Evolutionary conservation across 2,797 vertebrate species (phyloP), one percentile per base, ranked within the genome.

Genomic region (Chaunax sp.): DNA sequence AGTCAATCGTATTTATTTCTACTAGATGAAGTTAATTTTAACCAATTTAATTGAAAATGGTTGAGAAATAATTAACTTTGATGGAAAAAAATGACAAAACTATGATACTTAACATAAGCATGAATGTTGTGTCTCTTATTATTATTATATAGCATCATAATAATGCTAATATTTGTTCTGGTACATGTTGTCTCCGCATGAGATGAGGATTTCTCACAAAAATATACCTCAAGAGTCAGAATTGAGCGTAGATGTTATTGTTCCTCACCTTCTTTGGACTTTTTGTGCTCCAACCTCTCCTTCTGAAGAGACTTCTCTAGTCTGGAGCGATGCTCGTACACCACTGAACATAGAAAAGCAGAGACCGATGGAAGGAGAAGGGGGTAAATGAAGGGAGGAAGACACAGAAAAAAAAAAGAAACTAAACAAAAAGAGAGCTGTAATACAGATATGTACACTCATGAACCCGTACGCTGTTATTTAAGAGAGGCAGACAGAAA

Each of bases 231-330:
- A 0, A 22, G 25, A 35, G 46, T 51, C 6, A 8, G 25, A 58
- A 50, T 38, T 25, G 37, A 71, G 33, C 0, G 2, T 19, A 10
- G n/a, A 30, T 22, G 51, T 22, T 28, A 35, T 22, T 64, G 77
- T 47, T 56, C 23, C 81, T 88, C 81, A 97, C 98, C 98, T 96
- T 99, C 98, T 93, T 98, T 99, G 55, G 97, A 93, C 87, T 99
- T 99, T 92, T 99, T 99, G 87, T 99, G 97, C 77, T 99, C 98
- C 50, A 96, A 86, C 76, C 97, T 95, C 90, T 99, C 98, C 89
- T 98, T 99, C 81, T 99, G 98, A 74, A 99, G 93, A 45, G 97
- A 99, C 86, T 99, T 99, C 85, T 99, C 98, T 88, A 99, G 92
- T 82, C 97, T 94, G 81, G 98, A 99, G 78, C 98, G 95, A 90